A percentile compares a stretch with the other conserved stretches of the same genome.
These are phyloP conservation scores for Dysidea cf. avara DNA, from an alignment of 37 sponge, comb jelly and placozoan genomes.

Conservation along the genomic window DNA sequence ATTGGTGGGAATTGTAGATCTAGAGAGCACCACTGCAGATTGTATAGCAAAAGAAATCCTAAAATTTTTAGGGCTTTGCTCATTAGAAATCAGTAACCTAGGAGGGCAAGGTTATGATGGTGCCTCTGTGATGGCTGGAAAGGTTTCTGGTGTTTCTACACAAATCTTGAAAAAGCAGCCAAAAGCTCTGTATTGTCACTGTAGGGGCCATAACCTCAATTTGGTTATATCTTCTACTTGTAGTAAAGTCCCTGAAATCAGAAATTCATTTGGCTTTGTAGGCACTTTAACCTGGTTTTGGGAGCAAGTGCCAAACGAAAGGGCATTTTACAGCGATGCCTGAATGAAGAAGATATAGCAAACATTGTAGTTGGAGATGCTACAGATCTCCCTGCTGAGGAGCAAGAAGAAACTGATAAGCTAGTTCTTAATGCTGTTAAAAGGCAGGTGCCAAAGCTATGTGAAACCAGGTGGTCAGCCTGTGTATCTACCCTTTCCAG, in stretches of 20 bases:
- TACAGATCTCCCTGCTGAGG: constrained; percentile 10
- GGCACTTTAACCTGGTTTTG: constrained; percentile 38
- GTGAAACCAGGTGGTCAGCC: constrained; percentile 44
- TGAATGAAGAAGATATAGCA: neutral
- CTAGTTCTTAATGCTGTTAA: neutral
- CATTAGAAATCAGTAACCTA: constrained; percentile 14
- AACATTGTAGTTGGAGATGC: neutral
- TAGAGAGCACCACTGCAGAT: neutral
- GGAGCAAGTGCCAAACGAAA: constrained; percentile 43
- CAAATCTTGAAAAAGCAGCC: neutral
- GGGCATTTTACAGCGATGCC: constrained; percentile 9
- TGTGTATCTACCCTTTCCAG: constrained; percentile 28
- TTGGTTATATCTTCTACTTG: constrained; percentile 5
- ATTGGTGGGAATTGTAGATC: neutral
- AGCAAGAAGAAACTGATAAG: constrained; percentile 16
- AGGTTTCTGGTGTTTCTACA: neutral
- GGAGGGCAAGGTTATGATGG: constrained; percentile 53
- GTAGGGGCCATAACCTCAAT: neutral
- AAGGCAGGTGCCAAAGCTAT: constrained; percentile 23
- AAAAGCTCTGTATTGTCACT: constrained; percentile 2
- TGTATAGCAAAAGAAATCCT: constrained; percentile 20
- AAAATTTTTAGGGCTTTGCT: constrained; percentile 4
- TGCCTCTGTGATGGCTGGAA: constrained; percentile 49
- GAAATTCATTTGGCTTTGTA: constrained; percentile 31
- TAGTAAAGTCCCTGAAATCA: neutral